These are phyloP conservation scores for Drosophila orosa DNA, from an alignment of 1,140 invertebrate genomes.

Conservation along the genomic window DNA sequence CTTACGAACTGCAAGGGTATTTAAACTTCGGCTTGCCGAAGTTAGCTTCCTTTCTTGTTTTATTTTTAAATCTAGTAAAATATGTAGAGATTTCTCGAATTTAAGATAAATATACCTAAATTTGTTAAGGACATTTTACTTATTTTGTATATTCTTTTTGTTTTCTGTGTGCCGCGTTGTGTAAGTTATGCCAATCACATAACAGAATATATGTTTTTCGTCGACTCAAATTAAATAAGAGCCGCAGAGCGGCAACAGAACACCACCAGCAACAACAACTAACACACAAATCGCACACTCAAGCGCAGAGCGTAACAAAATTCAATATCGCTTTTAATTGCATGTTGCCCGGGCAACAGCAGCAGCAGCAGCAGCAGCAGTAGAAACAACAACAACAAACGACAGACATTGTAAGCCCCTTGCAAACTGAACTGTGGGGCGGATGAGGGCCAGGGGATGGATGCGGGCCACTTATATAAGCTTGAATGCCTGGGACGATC, in stretches of 20 bases:
- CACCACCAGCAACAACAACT: slow-evolving; percentile 42
- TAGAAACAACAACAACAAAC: slow-evolving; percentile 52
- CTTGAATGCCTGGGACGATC: slow-evolving; percentile 61
- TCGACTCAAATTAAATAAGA: slow-evolving; percentile 77
- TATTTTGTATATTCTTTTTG: neutral
- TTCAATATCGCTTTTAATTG: slow-evolving; percentile 82
- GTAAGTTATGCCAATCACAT: slow-evolving; percentile 79
- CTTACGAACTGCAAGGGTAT: no score
- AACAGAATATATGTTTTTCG: slow-evolving; percentile 75
- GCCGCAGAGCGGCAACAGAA: slow-evolving; percentile 51
- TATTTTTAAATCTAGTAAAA: no score
- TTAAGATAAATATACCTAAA: no score
- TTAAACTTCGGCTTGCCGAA: no score
- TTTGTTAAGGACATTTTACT: neutral
- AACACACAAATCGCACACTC: slow-evolving; percentile 68
- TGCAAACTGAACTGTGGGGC: slow-evolving; percentile 70
- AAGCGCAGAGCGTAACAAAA: slow-evolving; percentile 78
- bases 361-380: slow-evolving; percentile 42
- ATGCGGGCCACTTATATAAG: slow-evolving; percentile 76
- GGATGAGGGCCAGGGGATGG: slow-evolving; percentile 12
- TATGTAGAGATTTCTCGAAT: no score
- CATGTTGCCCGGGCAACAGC: slow-evolving; percentile 76
- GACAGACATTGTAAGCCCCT: slow-evolving; percentile 79
- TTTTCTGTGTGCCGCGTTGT: slow-evolving; percentile 33
- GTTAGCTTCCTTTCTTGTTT: no score